Conservation (phyloP, 2,888 invertebrate genomes). For the Tetanocera ferruginea region DNA sequence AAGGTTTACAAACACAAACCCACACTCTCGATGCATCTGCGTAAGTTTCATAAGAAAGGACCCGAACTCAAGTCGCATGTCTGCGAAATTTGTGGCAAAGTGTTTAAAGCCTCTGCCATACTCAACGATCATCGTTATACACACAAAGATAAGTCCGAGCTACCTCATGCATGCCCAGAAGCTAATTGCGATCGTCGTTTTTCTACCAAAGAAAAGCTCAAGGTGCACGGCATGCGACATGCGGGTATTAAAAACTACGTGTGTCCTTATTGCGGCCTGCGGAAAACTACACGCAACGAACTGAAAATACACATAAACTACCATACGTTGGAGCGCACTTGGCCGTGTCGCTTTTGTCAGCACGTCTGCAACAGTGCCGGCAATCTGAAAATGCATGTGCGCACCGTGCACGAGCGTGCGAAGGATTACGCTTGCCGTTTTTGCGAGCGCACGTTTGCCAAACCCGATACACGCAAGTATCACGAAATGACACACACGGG, state of each 20-base stretch:
- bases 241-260: slow-evolving; percentile 64
- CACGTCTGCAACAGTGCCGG: slow-evolving; percentile 63
- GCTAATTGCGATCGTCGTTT: slow-evolving; percentile 56
- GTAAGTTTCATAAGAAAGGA: slow-evolving; percentile 56
- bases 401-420: slow-evolving; percentile 61
- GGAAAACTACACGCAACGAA: slow-evolving; percentile 63
- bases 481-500: slow-evolving; percentile 67
- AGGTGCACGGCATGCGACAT: slow-evolving; percentile 64
- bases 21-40: slow-evolving; percentile 57
- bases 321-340: slow-evolving; percentile 63
- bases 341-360: slow-evolving; percentile 59
- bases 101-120: slow-evolving; percentile 55
- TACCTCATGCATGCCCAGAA: slow-evolving; percentile 58
- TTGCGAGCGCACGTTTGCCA: slow-evolving; percentile 63
- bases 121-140: slow-evolving; percentile 60
- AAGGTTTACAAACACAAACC: slow-evolving; percentile 59
- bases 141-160: slow-evolving; percentile 57
- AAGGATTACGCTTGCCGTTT: slow-evolving; percentile 60
- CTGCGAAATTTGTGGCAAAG: slow-evolving; percentile 63
- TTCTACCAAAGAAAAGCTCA: slow-evolving; percentile 59
- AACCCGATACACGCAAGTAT: slow-evolving; percentile 63
- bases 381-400: slow-evolving; percentile 60
- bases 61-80: slow-evolving; percentile 57
- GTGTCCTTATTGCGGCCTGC: slow-evolving; percentile 62
- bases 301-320: slow-evolving; percentile 64